Evolutionary conservation across 2,888 invertebrate genomes (phyloP), one percentile per base, ranked within the genome.

Genomic region (Pachliopta kotzebuea): DNA sequence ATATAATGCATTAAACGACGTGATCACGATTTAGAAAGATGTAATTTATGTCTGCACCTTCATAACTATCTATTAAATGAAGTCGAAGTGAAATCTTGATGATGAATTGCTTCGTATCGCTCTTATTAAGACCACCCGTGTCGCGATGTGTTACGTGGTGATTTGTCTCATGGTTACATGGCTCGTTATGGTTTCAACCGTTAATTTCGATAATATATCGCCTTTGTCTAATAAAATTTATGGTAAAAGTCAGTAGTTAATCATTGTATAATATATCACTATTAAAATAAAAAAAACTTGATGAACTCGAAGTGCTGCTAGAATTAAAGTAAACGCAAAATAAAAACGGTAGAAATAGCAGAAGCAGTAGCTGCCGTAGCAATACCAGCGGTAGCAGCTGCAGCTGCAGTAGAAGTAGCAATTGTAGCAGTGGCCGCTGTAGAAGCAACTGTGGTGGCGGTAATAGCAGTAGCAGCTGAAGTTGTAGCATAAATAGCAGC

Each of bases 51-150:
- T 56, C 56, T 56, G 50, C 63, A 45, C 55, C 58, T 59, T 56
- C 37, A 60, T 49, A 68, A 65, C 65, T 59, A 70, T 71, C 63
- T 71, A 71, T 75, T 74, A 71, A 71, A 71, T 71, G 67, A 66
- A 67, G 67, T 72, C 76, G 71, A 75, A 85, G 86, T 84, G 85
- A 90, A 88, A 86, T 80, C 78, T 77, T 72, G 78, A 76, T 86
- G 82, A 87, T 84, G 77, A 83, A 88, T 84, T 69, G 75, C 69
- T 71, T 69, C 70, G 75, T 77, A 76, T 74, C 72, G 68, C 67
- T 72, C 71, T 74, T 72, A 74, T 74, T 70, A 67, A 72, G 88
- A 79, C 88, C 89, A 83, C 88, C 87, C 85, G 80, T 77, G 76
- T 67, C 17, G 78, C 60, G 60, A 60, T 63, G 62, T 70, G 69